Conservation (phyloP, 2,797 vertebrate genomes). For the Phalloptychus januarius region DNA sequence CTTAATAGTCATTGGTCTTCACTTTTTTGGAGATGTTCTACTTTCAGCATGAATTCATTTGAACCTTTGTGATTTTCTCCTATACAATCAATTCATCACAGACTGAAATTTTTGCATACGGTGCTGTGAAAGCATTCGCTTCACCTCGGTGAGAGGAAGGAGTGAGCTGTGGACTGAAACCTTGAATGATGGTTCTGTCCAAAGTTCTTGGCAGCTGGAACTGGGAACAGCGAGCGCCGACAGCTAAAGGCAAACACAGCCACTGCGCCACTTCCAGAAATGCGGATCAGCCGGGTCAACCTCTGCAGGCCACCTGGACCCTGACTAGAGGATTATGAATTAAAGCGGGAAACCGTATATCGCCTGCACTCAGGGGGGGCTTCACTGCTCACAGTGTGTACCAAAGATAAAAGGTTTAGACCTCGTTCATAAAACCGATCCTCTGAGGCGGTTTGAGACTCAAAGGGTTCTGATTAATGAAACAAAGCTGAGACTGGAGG, state of each 20-base stretch:
- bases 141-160: neutral
- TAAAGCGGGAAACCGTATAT: constrained; percentile 31
- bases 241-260: constrained; percentile 21
- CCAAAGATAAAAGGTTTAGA: constrained; percentile 28
- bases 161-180: constrained; percentile 6
- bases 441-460: constrained; percentile 3
- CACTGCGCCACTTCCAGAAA: constrained; percentile 14
- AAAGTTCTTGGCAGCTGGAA: constrained; percentile 21
- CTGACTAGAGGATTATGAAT: constrained; percentile 16
- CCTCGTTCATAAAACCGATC: constrained; percentile 21
- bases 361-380: constrained; percentile 17
- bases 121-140: neutral
- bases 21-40: neutral
- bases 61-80: neutral
- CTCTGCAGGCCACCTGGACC: constrained; percentile 13
- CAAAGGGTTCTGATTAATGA: constrained; percentile 18
- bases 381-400: constrained; percentile 19
- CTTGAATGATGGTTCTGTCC: constrained; percentile 12
- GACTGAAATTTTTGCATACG: neutral
- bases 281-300: constrained; percentile 28
- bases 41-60: neutral
- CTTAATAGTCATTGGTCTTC: neutral
- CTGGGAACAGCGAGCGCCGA: constrained; percentile 26
- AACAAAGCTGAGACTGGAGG: constrained; percentile 1
- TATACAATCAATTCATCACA: neutral